phyloP scores from a whole-genome alignment of 1,140 invertebrate species.

The Trichonephila inaurata region DNA sequence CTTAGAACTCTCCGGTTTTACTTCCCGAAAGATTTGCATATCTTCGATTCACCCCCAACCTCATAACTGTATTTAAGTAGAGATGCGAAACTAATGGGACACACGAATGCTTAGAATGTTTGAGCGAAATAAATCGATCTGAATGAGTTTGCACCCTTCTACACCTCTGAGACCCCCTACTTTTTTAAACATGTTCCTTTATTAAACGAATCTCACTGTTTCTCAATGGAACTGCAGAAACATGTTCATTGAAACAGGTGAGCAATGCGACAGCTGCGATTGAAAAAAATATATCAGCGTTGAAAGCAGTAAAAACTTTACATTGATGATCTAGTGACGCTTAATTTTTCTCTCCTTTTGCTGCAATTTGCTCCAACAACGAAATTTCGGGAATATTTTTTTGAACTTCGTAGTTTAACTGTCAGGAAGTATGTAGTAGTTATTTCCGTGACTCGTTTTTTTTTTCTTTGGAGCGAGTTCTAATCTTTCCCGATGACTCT shows the following conservation, averaged over 20 bases:
- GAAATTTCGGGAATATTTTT: too few relatives aligned
- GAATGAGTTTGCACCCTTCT: neutral
- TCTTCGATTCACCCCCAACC: slow-evolving; percentile 19
- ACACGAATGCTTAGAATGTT: slow-evolving; percentile 5
- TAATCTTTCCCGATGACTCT: neutral
- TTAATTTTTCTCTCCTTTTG: neutral
- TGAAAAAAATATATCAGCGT: neutral
- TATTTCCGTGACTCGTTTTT: neutral
- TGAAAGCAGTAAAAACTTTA: too few relatives aligned
- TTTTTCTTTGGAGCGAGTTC: neutral
- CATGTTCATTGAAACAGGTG: neutral
- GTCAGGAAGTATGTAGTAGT: neutral
- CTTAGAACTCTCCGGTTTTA: neutral
- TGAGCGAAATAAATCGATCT: slow-evolving; percentile 58
- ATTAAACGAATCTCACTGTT: slow-evolving; percentile 9
- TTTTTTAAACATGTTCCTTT: slow-evolving; percentile 11
- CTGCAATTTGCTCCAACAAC: too few relatives aligned
- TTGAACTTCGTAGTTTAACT: neutral
- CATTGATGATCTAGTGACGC: neutral
- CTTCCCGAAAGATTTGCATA: slow-evolving; percentile 45
- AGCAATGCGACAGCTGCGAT: neutral
- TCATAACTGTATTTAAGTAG: slow-evolving; percentile 62
- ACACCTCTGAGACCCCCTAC: too few relatives aligned
- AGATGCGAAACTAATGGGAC: slow-evolving; percentile 45
- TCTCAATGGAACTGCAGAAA: neutral